phyloP scores from a whole-genome alignment of 2,797 vertebrate species.

The Austrolebias charrua region DNA sequence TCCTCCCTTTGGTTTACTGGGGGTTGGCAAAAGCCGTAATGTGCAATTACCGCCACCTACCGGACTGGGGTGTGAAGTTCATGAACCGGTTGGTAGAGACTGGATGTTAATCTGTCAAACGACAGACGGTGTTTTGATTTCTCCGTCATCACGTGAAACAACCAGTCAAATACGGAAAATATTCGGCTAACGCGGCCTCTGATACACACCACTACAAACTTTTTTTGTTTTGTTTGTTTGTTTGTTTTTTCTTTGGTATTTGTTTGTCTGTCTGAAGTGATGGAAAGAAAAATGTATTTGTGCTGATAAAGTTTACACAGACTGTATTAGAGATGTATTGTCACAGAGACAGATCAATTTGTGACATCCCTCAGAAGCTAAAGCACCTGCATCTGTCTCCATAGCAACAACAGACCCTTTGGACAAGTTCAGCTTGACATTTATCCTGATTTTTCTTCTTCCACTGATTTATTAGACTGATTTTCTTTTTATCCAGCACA shows the following conservation, averaged over 20 bases:
- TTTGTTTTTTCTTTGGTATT: not conserved
- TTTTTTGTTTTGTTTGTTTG: not conserved
- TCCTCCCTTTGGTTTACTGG: no score
- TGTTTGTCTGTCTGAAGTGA: not conserved
- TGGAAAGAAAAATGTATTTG: not conserved
- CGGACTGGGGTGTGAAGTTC: no score
- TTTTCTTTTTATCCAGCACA: constrained; percentile 1
- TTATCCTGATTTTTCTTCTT: constrained; percentile 13
- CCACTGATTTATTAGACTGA: not conserved
- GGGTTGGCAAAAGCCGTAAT: no score
- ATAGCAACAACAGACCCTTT: constrained; percentile 29
- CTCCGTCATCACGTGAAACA: no score
- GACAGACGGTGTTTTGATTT: no score
- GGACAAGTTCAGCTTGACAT: constrained; percentile 18
- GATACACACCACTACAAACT: constrained; percentile 1
- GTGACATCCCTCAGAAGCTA: not conserved
- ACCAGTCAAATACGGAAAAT: no score
- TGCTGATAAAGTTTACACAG: constrained; percentile 5
- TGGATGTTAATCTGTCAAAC: no score
- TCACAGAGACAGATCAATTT: constrained; percentile 31
- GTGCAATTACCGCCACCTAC: no score
- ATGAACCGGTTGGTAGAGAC: no score
- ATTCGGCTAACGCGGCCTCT: no score
- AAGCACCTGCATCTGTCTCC: constrained; percentile 36
- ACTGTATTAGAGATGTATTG: constrained; percentile 37